Evolutionary conservation across 2,888 invertebrate species (phyloP).

Genomic region (Prenolepis imparis): DNA sequence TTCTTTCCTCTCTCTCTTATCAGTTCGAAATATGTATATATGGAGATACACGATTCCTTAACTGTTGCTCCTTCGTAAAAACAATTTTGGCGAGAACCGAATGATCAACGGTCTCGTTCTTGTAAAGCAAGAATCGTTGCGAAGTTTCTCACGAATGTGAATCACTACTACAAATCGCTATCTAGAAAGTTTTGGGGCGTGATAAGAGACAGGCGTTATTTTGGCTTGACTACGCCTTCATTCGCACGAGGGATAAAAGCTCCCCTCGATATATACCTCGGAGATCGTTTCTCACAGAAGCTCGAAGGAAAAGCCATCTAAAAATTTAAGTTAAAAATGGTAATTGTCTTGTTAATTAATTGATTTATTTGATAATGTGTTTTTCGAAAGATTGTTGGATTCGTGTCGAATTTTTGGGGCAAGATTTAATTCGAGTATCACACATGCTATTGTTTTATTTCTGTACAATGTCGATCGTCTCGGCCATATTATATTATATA

Average conservation of each 20-base stretch:
- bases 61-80: background rate
- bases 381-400: background rate
- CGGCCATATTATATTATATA: background rate
- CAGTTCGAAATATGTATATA: background rate
- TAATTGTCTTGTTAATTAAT: slow-evolving; percentile 22
- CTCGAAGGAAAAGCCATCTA: background rate
- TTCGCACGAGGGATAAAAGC: background rate
- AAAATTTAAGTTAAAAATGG: slow-evolving; percentile 22
- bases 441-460: background rate
- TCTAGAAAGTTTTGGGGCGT: slow-evolving; percentile 19
- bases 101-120: background rate
- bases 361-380: background rate
- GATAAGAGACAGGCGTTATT: slow-evolving; percentile 37
- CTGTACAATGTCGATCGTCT: background rate
- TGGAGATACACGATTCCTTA: background rate
- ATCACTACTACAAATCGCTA: background rate
- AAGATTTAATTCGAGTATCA: background rate
- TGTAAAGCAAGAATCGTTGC: background rate
- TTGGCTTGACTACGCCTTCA: background rate
- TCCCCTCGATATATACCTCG: background rate
- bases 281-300: background rate
- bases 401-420: background rate
- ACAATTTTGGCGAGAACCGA: background rate
- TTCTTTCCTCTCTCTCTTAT: background rate
- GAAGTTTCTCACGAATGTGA: background rate